phyloP scores from a whole-genome alignment of 2,797 vertebrate species.

The Amblyraja radiata region DNA sequence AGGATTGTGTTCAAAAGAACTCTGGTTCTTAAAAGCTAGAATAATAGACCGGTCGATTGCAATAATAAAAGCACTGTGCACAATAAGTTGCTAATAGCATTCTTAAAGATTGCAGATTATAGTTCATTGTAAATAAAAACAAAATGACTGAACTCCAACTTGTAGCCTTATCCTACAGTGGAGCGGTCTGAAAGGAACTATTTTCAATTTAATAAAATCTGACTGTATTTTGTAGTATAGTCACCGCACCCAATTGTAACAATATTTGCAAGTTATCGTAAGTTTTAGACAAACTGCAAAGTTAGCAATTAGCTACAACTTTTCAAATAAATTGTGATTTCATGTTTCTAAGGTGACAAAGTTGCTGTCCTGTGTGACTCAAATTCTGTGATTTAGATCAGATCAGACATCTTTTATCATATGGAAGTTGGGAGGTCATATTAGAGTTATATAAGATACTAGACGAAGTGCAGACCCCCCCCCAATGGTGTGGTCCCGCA shows the following conservation, averaged over 20 bases:
- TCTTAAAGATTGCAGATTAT: not conserved
- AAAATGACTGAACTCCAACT: not conserved
- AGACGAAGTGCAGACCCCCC: too few relatives aligned
- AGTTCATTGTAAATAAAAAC: not conserved
- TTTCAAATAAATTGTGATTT: not conserved
- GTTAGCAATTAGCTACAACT: not conserved
- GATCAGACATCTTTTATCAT: too few relatives aligned
- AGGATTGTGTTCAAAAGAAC: not conserved
- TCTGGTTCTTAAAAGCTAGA: not conserved
- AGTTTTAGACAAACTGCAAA: not conserved
- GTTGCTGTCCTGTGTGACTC: not conserved
- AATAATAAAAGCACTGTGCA: not conserved
- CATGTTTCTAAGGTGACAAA: not conserved
- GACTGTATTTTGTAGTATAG: not conserved
- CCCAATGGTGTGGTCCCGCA: too few relatives aligned
- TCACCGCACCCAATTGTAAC: not conserved
- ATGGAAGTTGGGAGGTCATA: too few relatives aligned
- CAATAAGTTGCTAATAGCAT: not conserved
- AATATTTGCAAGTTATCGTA: not conserved
- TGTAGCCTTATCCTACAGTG: not conserved
- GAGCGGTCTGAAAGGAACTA: not conserved
- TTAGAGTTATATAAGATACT: too few relatives aligned
- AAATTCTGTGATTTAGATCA: not conserved
- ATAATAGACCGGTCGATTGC: not conserved
- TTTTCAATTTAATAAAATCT: not conserved